A percentile compares a stretch with the other conserved stretches of the same genome.
phyloP scores from a whole-genome alignment of 1,140 invertebrate species.

The Bombus pyrosoma region DNA sequence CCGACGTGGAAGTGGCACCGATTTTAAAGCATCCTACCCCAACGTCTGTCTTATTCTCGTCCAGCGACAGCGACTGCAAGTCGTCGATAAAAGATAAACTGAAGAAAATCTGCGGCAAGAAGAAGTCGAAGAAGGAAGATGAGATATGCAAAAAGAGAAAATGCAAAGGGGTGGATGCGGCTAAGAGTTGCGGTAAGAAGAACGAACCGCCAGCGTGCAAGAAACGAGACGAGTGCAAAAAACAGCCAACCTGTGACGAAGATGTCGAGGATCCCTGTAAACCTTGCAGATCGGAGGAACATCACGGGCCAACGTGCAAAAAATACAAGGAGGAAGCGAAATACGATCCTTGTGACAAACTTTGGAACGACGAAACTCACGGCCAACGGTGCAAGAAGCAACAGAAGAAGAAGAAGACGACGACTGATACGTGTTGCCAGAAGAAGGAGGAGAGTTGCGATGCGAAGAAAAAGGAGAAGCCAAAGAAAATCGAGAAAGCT shows the following conservation, averaged over 20 bases:
- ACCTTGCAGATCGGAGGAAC: neutral
- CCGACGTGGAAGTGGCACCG: neutral
- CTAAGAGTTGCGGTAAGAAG: slow-evolving; percentile 17
- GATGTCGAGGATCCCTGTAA: slow-evolving; percentile 26
- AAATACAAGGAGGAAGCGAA: neutral
- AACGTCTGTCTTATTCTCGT: neutral
- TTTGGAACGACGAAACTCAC: neutral
- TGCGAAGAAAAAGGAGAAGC: neutral
- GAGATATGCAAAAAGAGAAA: slow-evolving; percentile 34
- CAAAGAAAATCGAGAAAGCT: slow-evolving; percentile 4
- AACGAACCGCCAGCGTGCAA: neutral
- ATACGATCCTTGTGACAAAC: slow-evolving; percentile 2
- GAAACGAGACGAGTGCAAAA: neutral
- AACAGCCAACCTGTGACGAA: neutral
- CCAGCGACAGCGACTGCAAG: neutral
- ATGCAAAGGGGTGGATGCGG: neutral
- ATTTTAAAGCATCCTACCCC: too few species aligned
- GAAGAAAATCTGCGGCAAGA: neutral
- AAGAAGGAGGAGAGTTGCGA: slow-evolving; percentile 1
- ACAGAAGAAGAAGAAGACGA: neutral
- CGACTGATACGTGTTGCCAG: neutral
- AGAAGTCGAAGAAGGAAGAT: slow-evolving; percentile 1
- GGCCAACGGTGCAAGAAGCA: slow-evolving; percentile 3
- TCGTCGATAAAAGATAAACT: slow-evolving; percentile 6
- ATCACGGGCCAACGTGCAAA: neutral